phyloP scores from a whole-genome alignment of 2,797 vertebrate species.

The Coracias cyanogaster region DNA sequence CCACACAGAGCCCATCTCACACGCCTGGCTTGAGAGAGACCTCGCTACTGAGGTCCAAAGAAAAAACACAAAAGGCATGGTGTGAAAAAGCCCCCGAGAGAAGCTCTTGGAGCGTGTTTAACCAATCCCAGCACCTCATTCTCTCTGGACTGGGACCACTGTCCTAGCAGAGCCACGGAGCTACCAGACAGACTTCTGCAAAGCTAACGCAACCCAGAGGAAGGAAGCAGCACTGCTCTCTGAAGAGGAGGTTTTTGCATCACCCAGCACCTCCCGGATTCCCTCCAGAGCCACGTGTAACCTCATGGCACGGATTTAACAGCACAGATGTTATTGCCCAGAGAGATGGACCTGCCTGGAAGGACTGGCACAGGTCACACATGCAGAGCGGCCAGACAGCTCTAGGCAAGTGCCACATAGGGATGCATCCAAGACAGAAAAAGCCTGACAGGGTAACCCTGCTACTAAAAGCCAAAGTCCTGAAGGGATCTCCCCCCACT shows the following conservation, averaged over 20 bases:
- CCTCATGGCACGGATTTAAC: background rate
- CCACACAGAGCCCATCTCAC: background rate
- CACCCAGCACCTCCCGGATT: background rate
- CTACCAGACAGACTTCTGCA: background rate
- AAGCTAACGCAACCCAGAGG: background rate
- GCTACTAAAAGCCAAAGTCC: background rate
- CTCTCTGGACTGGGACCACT: background rate
- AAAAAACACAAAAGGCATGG: background rate
- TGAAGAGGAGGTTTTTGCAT: background rate
- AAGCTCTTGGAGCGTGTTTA: background rate
- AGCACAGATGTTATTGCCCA: background rate
- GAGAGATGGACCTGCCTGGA: background rate
- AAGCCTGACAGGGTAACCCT: background rate
- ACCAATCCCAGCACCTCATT: background rate
- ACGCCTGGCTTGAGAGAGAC: background rate
- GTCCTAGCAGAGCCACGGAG: background rate
- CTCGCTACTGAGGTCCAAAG: background rate
- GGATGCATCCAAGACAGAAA: background rate
- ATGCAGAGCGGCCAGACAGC: background rate
- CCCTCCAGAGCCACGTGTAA: background rate
- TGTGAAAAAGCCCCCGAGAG: background rate
- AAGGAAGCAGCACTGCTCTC: background rate
- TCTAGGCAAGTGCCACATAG: background rate
- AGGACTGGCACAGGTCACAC: background rate
- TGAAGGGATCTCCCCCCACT: background rate